Base-by-base conservation (phyloP, 2,113 vertebrate species). In the Zosterops borbonicus region DNA sequence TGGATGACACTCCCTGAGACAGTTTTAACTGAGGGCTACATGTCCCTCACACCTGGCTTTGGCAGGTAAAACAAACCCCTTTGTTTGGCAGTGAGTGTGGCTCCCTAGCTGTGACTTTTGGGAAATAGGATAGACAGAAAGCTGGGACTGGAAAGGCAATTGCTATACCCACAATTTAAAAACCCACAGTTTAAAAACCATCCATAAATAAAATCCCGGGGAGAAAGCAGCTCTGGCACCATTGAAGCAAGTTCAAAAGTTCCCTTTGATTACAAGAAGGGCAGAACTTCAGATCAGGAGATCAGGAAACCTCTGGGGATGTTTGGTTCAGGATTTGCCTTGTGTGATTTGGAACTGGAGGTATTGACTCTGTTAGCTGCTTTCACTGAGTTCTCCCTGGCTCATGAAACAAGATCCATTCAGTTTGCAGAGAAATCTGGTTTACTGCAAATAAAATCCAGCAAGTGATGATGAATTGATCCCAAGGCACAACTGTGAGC, bases 1-100 rank as follows among this genome's bases (percentile, higher is more conserved):
- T 50, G 31, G 19, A 24, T 3, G 6, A 73, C 0, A 1, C 5
- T 78, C 31, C 27, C 28, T 19, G 49, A 47, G 37, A 35, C n/a
- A 33, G 0, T 5, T 58, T 59, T 63, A 46, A 55, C 10, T 20
- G 29, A 41, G 35, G 20, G 50, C 13, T 76, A 23, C 5, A 4
- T 12, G 39, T 42, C 35, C 11, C 7, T 50, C n/a, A 31, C 17
- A 5, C 8, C n/a, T 63, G 56, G 58, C 31, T 89, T 65, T 82
- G 80, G 18, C 14, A 35, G 44, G 18, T 41, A 18, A 60, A 65
- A 33, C 28, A 42, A 79, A 77, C 41, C 27, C 55, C 9, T 78
- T 27, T 24, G 28, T 55, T 56, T 39, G 55, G 55, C 82, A 65
- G 31, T 19, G 37, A 46, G 27, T 9, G 2, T 29, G 28, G 9